Evolutionary conservation across 92 coral and sea anemone species (phyloP).

Genomic region (Palythoa heliodiscus): DNA sequence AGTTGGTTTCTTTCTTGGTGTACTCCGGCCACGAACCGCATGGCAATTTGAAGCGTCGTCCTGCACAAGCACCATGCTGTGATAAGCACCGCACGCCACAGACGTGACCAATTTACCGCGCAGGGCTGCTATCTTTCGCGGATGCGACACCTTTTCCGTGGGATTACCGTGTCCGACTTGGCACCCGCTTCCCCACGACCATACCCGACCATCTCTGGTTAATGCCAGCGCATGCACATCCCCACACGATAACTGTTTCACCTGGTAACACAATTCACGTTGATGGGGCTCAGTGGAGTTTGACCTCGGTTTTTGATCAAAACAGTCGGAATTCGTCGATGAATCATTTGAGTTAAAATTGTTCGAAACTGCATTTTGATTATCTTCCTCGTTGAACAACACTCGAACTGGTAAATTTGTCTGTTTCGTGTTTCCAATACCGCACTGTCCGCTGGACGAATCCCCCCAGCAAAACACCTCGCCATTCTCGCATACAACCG

Average conservation of each 20-base stretch:
- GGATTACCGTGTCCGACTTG: slow-evolving; percentile 78
- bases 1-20: slow-evolving; percentile 23
- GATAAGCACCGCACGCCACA: slow-evolving; percentile 88
- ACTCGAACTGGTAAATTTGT: slow-evolving; percentile 67
- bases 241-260: slow-evolving; percentile 82
- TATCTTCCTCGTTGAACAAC: slow-evolving; percentile 50
- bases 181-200: slow-evolving; percentile 98
- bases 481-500: slow-evolving; percentile 75
- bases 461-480: slow-evolving; percentile 94
- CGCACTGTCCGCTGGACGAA: slow-evolving; percentile 96
- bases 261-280: background rate
- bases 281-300: background rate
- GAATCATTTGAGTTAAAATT: background rate
- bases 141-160: slow-evolving; percentile 57
- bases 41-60: slow-evolving; percentile 35
- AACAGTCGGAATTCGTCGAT: slow-evolving; percentile 14
- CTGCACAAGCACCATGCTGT: slow-evolving; percentile 82
- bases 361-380: slow-evolving; percentile 1
- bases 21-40: slow-evolving; percentile 30
- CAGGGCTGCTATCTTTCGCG: slow-evolving; percentile 71
- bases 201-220: slow-evolving; percentile 71
- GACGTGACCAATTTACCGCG: slow-evolving; percentile 73
- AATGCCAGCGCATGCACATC: slow-evolving; percentile 87
- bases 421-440: slow-evolving; percentile 68
- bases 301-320: slow-evolving; percentile 29